Percentiles rank a stretch among this genome's conserved stretches.
Evolutionary conservation across 2,888 invertebrate species (phyloP).

Genomic region (Byasa hedistus): DNA sequence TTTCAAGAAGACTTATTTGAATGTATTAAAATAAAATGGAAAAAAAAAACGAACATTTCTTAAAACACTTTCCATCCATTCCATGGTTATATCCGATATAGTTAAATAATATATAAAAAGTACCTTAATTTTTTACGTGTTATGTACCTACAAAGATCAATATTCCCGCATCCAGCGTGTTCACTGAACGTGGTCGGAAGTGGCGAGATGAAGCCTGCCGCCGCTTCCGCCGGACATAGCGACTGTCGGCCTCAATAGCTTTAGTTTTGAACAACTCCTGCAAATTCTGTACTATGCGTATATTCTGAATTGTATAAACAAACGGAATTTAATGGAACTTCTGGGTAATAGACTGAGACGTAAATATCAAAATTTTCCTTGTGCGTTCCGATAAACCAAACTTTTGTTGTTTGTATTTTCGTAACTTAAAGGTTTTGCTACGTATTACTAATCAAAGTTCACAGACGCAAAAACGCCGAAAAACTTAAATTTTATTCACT

Average conservation of each 20-base stretch:
- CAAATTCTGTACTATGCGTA: neutral
- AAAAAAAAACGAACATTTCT: too few relatives aligned
- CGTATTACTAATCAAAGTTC: neutral
- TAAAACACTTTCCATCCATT: too few relatives aligned
- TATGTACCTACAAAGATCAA: neutral
- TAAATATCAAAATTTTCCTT: neutral
- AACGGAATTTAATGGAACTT: neutral
- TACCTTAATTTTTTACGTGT: too few relatives aligned
- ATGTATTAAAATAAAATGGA: too few relatives aligned
- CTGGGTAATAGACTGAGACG: neutral
- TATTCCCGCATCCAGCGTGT: neutral
- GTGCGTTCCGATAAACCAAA: neutral
- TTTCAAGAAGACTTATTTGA: too few relatives aligned
- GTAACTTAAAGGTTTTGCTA: neutral
- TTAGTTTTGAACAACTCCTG: neutral
- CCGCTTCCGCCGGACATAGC: slow-evolving; percentile 23
- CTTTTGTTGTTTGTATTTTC: neutral
- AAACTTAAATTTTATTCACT: too few relatives aligned
- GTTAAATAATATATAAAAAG: too few relatives aligned
- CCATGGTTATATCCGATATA: too few relatives aligned
- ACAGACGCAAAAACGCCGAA: neutral
- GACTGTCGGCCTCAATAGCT: neutral
- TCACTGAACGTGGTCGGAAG: slow-evolving; percentile 14
- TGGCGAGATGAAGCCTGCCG: slow-evolving; percentile 25
- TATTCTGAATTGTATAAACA: neutral